A percentile compares a stretch with the other conserved stretches of the same genome.
phyloP scores from a whole-genome alignment of 2,888 invertebrate genomes.

The Acanthosepion esculentum region DNA sequence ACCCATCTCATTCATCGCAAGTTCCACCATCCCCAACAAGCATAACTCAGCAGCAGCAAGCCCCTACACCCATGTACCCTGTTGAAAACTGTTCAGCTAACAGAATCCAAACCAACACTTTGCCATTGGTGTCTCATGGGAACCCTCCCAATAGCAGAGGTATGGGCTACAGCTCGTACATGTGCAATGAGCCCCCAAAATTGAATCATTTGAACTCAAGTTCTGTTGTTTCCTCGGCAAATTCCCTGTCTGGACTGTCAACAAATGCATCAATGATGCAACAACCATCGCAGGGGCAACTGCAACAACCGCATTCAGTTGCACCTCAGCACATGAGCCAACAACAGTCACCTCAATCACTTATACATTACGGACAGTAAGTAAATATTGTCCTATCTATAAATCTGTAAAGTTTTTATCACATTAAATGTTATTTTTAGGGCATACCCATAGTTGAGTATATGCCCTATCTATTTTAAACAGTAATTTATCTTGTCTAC shows the following conservation, averaged over 20 bases:
- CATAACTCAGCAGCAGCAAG: not conserved
- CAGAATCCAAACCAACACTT: not conserved
- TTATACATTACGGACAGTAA: constrained; percentile 40
- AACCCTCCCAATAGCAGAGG: not conserved
- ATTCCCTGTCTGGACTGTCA: constrained; percentile 50
- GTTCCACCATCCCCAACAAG: not conserved
- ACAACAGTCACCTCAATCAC: not conserved
- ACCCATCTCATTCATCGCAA: not conserved
- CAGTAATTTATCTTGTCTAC: too few species aligned
- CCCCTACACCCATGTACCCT: constrained; percentile 37
- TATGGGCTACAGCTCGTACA: not conserved
- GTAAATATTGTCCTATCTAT: not conserved
- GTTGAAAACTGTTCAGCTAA: not conserved
- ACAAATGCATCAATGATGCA: constrained; percentile 61
- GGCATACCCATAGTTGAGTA: too few species aligned
- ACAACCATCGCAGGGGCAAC: constrained; percentile 62
- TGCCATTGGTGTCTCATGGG: not conserved
- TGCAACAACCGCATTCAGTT: not conserved
- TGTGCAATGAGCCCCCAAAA: constrained; percentile 42
- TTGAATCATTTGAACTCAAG: not conserved
- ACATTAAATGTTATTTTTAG: too few species aligned
- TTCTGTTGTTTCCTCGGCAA: not conserved
- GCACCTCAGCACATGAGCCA: not conserved
- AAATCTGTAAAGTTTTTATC: too few species aligned
- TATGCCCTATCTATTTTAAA: too few species aligned